Conservation (phyloP, 2,113 vertebrate species). For the Podarcis raffonei region DNA sequence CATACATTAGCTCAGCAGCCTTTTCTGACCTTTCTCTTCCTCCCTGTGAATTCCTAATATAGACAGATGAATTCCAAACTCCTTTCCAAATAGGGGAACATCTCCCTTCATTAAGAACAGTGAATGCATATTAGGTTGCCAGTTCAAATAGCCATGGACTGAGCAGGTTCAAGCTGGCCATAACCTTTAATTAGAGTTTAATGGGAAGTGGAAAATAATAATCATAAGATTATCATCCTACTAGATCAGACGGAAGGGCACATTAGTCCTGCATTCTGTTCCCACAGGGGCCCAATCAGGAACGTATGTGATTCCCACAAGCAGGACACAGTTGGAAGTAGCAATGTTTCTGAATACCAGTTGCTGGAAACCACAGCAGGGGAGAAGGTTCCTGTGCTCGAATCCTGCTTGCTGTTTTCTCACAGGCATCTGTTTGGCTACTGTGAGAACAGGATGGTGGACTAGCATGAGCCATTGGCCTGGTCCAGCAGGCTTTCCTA, state of each 20-base stretch:
- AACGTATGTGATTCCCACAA: neutral
- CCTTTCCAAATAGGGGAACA: neutral
- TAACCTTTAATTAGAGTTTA: neutral
- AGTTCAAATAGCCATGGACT: neutral
- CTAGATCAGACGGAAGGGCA: too few relatives aligned
- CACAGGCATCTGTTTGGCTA: too few relatives aligned
- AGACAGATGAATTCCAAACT: neutral
- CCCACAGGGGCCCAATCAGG: neutral
- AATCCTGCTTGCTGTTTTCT: too few relatives aligned
- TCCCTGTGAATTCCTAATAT: neutral
- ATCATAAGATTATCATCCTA: neutral
- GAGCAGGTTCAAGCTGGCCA: neutral
- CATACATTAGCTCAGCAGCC: neutral
- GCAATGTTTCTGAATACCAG: too few relatives aligned
- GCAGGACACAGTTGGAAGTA: neutral
- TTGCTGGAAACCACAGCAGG: too few relatives aligned
- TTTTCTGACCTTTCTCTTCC: neutral
- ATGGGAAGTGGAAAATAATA: neutral
- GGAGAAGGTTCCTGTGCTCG: too few relatives aligned
- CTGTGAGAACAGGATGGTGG: too few relatives aligned
- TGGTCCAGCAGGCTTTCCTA: neutral
- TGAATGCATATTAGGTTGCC: neutral
- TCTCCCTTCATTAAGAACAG: neutral
- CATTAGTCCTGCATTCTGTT: neutral
- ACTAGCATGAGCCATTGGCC: too few relatives aligned